Conservation (phyloP, 2,888 invertebrate genomes). For the Celastrina argiolus region DNA sequence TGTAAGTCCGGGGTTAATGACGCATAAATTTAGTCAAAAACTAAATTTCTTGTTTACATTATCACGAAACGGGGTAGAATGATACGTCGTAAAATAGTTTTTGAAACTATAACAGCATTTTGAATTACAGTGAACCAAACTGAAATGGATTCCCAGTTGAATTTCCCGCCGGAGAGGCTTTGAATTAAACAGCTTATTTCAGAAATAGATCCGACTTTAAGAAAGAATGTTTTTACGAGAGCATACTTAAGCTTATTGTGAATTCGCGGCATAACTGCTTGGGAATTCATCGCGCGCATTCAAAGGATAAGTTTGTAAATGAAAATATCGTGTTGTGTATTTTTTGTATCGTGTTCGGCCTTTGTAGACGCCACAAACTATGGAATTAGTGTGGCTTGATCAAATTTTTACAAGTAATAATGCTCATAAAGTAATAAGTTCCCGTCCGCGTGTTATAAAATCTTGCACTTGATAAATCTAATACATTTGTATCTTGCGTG, state of each 20-base stretch:
- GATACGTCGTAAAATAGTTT: background rate
- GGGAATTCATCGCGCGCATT: conserved; percentile 10
- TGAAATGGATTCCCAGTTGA: background rate
- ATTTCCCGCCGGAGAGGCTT: background rate
- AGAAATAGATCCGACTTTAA: conserved; percentile 6
- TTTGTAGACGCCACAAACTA: background rate
- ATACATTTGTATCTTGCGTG: too few species aligned
- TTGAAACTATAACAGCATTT: background rate
- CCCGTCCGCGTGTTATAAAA: too few species aligned
- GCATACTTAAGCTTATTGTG: conserved; percentile 21
- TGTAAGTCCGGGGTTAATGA: too few species aligned
- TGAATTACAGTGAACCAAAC: background rate
- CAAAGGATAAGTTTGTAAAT: conserved; percentile 18
- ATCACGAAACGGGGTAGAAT: too few species aligned
- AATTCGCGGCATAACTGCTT: conserved; percentile 22
- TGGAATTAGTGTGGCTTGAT: background rate
- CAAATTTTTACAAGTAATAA: too few species aligned
- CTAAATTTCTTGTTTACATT: too few species aligned
- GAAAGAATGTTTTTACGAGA: conserved; percentile 15
- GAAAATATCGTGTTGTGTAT: background rate
- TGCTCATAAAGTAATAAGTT: too few species aligned
- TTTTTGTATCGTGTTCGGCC: background rate
- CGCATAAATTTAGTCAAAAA: too few species aligned
- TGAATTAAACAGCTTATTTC: conserved; percentile 20
- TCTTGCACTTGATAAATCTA: too few species aligned